Evolutionary conservation across 92 coral and sea anemone genomes (phyloP), one percentile per base, ranked within the genome.

Genomic region (Heteractis magnifica): DNA sequence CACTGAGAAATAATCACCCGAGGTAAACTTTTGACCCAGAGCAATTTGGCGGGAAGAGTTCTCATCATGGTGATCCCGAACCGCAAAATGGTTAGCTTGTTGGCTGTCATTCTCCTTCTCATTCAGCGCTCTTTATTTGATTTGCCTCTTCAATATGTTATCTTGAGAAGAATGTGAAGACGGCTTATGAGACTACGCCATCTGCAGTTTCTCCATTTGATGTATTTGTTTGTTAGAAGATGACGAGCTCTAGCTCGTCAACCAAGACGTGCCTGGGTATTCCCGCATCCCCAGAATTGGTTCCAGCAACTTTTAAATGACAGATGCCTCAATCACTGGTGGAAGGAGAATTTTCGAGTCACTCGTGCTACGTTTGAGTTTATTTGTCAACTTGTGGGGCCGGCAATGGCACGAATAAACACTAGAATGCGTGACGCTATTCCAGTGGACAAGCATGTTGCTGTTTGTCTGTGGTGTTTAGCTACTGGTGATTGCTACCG

Each of bases 221-320:
- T 83, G 52, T 88, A 76, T 73, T 71, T 71, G 49, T 78, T 80
- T 79, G 56, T 76, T 81, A 77, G 79, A 77, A 79, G 84, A 58
- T 51, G 84, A 58, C 56, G 41, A 62, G 79, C 48, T 52, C 83
- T 80, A 77, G 60, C 79, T 65, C 83, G 79, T 62, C 64, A 52
- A 78, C 86, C 82, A 80, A 88, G 86, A 88, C 52, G 83, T 74
- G 91, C 86, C 65, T 80, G 86, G 83, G 71, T 78, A 81, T 81
- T 88, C 21, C 86, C 88, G 51, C 55, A 86, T 51, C 88, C 84
- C 19, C 86, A 88, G 86, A 79, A 84, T 77, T 89, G 89, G 92
- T 89, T 89, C 77, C 86, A 89, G 74, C 75, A 81, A 71, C 83
- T 89, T 19, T 59, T 89, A 53, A 89, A 88, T 73, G 50, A 89